Conservation (phyloP, 1,140 invertebrate genomes). For the Reticulitermes speratus region DNA sequence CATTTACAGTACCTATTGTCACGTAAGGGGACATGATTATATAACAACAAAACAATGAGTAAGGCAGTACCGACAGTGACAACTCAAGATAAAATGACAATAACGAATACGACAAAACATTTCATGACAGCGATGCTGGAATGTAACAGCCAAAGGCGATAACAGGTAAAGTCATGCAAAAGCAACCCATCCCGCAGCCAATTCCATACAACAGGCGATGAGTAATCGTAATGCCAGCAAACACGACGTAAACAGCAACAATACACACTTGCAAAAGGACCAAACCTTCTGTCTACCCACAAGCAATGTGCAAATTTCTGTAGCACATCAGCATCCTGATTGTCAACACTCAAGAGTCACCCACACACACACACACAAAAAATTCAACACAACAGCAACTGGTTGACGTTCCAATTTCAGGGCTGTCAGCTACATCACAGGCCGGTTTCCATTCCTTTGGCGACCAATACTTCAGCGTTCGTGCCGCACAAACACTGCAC, state of each 20-base stretch:
- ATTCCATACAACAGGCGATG: not conserved
- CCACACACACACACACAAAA: no score
- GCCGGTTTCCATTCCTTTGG: no score
- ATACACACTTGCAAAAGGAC: not conserved
- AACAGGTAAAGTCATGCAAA: not conserved
- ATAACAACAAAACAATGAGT: not conserved
- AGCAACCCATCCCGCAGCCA: not conserved
- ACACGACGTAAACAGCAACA: not conserved
- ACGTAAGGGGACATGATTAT: not conserved
- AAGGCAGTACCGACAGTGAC: not conserved
- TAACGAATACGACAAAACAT: not conserved
- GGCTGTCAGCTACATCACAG: no score
- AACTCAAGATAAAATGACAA: not conserved
- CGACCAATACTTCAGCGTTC: no score
- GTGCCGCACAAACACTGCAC: no score
- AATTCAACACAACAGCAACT: no score
- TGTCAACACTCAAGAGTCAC: not conserved
- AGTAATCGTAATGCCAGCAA: not conserved
- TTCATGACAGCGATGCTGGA: not conserved
- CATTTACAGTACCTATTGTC: not conserved
- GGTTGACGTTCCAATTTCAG: no score
- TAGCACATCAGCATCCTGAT: not conserved
- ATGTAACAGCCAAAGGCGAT: not conserved
- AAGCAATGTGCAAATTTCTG: not conserved
- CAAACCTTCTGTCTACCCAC: not conserved